Conservation (phyloP, 2,113 vertebrate species). For the Galbula dea region DNA sequence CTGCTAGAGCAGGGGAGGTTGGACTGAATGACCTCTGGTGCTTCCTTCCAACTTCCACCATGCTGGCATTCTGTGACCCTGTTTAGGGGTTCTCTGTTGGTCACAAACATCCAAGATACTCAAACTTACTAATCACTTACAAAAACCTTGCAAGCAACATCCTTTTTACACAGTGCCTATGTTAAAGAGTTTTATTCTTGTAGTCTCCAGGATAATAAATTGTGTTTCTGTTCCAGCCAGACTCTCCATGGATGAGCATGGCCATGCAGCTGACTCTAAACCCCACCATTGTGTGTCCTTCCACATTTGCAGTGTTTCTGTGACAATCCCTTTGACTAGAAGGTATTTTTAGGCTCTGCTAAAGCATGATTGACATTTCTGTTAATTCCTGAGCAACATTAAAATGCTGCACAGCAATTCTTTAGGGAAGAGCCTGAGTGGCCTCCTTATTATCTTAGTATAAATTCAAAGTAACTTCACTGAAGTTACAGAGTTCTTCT, state of each 20-base stretch:
- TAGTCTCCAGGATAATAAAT: not conserved
- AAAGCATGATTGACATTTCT: conserved; percentile 36
- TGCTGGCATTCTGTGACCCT: not conserved
- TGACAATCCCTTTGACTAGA: not conserved
- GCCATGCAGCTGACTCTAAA: not conserved
- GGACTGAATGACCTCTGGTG: too few relatives aligned
- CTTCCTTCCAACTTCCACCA: too few relatives aligned
- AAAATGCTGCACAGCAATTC: not conserved
- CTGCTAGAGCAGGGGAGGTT: too few relatives aligned
- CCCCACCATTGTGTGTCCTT: not conserved
- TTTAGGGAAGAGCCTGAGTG: not conserved
- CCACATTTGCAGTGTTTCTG: not conserved
- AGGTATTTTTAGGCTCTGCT: conserved; percentile 28
- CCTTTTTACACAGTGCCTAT: not conserved
- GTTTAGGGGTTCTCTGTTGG: not conserved
- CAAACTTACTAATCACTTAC: not conserved
- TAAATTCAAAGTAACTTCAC: not conserved
- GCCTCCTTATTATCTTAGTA: not conserved
- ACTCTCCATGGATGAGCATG: not conserved
- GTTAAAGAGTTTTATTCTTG: not conserved
- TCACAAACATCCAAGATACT: not conserved
- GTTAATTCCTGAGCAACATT: conserved; percentile 27
- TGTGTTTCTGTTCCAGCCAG: not conserved
- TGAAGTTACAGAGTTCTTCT: not conserved
- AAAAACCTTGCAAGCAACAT: not conserved